phyloP scores from a whole-genome alignment of 2,113 vertebrate species.

The Empidonax traillii region DNA sequence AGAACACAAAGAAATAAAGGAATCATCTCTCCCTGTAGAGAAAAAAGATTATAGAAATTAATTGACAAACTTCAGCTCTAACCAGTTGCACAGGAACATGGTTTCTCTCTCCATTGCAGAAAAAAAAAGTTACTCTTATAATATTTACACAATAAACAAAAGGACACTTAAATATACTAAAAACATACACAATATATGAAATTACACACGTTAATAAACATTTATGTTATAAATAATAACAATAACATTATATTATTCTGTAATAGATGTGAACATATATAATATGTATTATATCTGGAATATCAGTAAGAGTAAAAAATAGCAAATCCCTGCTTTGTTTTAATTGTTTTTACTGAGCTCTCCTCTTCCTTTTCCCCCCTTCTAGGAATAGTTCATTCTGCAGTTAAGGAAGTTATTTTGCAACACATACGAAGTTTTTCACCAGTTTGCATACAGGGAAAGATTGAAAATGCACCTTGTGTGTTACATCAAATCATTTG shows the following conservation, averaged over 20 bases:
- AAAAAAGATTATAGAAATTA: background rate
- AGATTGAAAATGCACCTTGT: background rate
- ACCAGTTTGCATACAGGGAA: background rate
- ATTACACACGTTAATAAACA: background rate
- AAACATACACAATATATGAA: background rate
- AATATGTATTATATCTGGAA: background rate
- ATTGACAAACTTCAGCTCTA: background rate
- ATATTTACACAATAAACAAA: background rate
- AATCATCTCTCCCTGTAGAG: background rate
- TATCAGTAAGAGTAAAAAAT: background rate
- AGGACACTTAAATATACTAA: background rate
- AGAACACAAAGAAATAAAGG: background rate
- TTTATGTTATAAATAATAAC: background rate
- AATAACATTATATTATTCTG: background rate
- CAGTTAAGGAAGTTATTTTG: background rate
- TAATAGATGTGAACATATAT: background rate
- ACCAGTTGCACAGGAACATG: background rate
- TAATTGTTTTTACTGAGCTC: background rate
- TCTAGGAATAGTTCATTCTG: background rate
- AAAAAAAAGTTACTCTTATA: background rate
- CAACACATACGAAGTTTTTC: fast-evolving
- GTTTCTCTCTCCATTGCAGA: background rate
- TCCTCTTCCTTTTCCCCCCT: background rate
- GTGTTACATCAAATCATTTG: background rate
- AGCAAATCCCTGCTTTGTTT: background rate